Evolutionary conservation across 1,140 invertebrate species (phyloP).

Genomic region (Calephelis virginiensis): DNA sequence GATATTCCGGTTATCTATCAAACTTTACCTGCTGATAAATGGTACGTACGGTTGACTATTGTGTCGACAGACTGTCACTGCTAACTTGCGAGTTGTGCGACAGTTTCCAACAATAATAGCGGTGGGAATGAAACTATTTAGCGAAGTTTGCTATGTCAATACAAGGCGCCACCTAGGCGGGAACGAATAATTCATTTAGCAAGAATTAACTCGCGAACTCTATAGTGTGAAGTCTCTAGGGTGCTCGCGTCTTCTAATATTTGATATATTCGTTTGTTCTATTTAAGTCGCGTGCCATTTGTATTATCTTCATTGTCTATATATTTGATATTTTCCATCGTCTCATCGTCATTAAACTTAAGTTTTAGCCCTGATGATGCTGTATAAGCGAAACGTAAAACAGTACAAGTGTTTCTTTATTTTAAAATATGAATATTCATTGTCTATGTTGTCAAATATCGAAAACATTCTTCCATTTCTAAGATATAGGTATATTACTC

Average conservation of each 20-base stretch:
- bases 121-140: slow-evolving; percentile 72
- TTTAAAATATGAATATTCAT: too few species aligned
- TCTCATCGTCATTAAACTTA: too few species aligned
- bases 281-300: slow-evolving; percentile 7
- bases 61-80: slow-evolving; percentile 48
- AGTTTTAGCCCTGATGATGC: too few species aligned
- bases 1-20: slow-evolving; percentile 25
- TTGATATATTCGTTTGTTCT: slow-evolving; percentile 33
- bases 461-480: too few species aligned
- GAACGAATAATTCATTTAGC: slow-evolving; percentile 71
- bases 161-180: slow-evolving; percentile 63
- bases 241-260: slow-evolving; percentile 34
- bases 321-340: too few species aligned
- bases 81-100: slow-evolving; percentile 58
- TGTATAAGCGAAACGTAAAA: too few species aligned
- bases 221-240: slow-evolving; percentile 35
- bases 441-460: too few species aligned
- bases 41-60: slow-evolving; percentile 43
- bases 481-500: too few species aligned
- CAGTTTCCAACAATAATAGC: slow-evolving; percentile 70
- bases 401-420: too few species aligned
- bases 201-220: slow-evolving; percentile 55
- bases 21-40: slow-evolving; percentile 26
- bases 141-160: slow-evolving; percentile 69
- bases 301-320: neutral